phyloP scores from a whole-genome alignment of 2,113 vertebrate species.

The Saguinus midas region DNA sequence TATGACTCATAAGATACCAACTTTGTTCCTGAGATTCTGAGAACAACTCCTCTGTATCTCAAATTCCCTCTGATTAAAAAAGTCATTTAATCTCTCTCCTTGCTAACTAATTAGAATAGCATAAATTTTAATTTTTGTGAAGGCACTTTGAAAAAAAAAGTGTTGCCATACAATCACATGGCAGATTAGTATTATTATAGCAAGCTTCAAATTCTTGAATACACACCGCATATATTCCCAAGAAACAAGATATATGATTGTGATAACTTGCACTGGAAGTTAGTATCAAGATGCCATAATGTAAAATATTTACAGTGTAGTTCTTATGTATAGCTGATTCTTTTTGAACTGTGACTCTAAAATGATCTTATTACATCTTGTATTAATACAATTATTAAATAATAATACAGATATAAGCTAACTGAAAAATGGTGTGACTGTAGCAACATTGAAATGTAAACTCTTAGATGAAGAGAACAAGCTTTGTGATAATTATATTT shows the following conservation, averaged over 20 bases:
- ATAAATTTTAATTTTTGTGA: neutral
- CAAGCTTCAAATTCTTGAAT: constrained; percentile 45
- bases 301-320: constrained; percentile 53
- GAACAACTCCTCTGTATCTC: neutral
- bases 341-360: constrained; percentile 40
- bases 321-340: constrained; percentile 37
- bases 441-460: constrained; percentile 53
- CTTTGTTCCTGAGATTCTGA: neutral
- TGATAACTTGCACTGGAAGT: constrained; percentile 51
- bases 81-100: neutral
- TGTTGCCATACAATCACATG: neutral
- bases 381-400: constrained; percentile 59
- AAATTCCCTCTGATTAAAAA: neutral
- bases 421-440: constrained; percentile 43
- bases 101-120: neutral
- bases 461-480: constrained; percentile 58
- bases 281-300: neutral
- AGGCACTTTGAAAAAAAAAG: constrained; percentile 51
- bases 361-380: constrained; percentile 25
- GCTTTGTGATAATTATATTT: constrained; percentile 71
- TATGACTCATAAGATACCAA: neutral
- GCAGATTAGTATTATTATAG: constrained; percentile 10
- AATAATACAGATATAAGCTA: constrained; percentile 51
- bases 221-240: neutral
- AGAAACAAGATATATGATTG: constrained; percentile 25